Conservation (phyloP, 2,888 invertebrate species). For the Chymomyza procnemis region DNA sequence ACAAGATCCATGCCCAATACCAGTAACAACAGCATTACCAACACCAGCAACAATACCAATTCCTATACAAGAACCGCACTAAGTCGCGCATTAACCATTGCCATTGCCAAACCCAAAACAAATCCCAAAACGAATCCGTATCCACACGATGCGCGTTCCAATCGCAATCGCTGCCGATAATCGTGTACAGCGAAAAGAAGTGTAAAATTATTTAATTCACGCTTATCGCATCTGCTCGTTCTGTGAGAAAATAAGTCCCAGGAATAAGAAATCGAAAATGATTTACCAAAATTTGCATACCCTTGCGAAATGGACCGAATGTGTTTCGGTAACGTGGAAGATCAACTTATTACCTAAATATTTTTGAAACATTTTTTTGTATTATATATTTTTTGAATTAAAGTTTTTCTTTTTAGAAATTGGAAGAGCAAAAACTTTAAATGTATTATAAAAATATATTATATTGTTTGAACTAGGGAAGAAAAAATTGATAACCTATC, state of each 20-base stretch:
- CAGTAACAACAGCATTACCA: neutral
- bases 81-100: neutral
- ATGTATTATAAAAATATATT: no score
- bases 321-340: neutral
- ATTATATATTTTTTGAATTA: no score
- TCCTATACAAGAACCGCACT: neutral
- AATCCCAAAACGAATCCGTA: slow-evolving; percentile 56
- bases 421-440: no score
- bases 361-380: no score
- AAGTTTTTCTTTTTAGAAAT: no score
- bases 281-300: neutral
- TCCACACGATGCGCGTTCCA: slow-evolving; percentile 57
- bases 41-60: neutral
- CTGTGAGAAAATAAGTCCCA: neutral
- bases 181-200: slow-evolving; percentile 58
- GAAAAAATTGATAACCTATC: no score
- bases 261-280: neutral
- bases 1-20: slow-evolving; percentile 40
- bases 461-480: no score
- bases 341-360: neutral
- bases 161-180: slow-evolving; percentile 72
- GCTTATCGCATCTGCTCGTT: slow-evolving; percentile 61
- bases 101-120: slow-evolving; percentile 28
- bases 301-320: neutral
- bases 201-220: slow-evolving; percentile 72